These are phyloP conservation scores for Baronia brevicornis DNA, from an alignment of 2,888 invertebrate species.

Conservation along the genomic window DNA sequence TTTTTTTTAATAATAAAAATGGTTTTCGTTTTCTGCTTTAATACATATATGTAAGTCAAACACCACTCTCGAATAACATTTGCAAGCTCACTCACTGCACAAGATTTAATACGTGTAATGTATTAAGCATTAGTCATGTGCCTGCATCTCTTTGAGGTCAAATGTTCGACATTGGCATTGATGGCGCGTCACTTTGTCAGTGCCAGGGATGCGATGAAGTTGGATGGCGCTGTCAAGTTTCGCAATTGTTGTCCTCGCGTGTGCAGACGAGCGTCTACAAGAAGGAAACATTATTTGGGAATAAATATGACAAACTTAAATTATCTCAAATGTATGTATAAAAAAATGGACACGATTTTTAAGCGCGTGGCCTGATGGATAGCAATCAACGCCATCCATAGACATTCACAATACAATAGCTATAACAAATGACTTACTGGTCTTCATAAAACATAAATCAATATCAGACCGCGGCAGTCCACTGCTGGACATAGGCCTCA, in stretches of 20 bases:
- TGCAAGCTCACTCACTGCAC: slow-evolving; percentile 2
- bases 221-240: slow-evolving; percentile 43
- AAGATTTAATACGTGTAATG: slow-evolving; percentile 27
- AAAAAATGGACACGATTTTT: no score
- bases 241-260: slow-evolving; percentile 29
- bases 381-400: no score
- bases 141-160: slow-evolving; percentile 40
- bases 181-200: slow-evolving; percentile 48
- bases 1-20: no score
- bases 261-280: slow-evolving; percentile 27
- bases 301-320: background rate
- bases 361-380: no score
- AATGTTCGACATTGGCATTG: slow-evolving; percentile 32
- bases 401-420: no score
- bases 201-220: slow-evolving; percentile 47
- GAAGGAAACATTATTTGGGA: background rate
- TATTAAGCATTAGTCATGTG: slow-evolving; percentile 47
- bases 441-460: no score
- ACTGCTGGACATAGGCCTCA: no score
- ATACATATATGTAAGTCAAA: no score
- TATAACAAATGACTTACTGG: no score
- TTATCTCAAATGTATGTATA: background rate
- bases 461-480: no score
- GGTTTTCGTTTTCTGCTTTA: no score
- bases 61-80: no score